Base-by-base conservation (phyloP, 1,140 invertebrate genomes). In the Drosophila pachea region DNA sequence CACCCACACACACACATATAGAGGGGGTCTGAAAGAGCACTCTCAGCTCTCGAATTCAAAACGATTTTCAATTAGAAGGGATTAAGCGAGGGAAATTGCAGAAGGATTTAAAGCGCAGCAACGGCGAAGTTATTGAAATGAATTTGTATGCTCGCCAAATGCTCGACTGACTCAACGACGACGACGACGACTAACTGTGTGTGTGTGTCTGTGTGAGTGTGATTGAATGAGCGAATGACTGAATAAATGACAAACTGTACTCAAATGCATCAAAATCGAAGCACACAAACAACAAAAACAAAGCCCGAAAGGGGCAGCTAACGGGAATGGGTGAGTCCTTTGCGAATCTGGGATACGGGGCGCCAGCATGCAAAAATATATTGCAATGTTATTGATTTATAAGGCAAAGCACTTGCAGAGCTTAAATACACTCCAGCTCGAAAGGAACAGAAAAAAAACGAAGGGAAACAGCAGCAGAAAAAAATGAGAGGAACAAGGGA, bases 41-140 rank as follows among this genome's bases (percentile, higher is more conserved):
- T 72, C 58, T 61, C 56, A 59, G 63, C 40, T 43, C 50, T 66
- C 33, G 61, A 74, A 67, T 68, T 73, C 78, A 83, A 83, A 83
- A 74, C 79, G 79, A 83, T 83, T 84, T 83, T 76, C 79, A 83
- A 83, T 83, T 83, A 83, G 79, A 83, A 76, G 68, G 79, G 79
- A 83, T 83, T 84, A 83, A 79, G 75, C 73, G 63, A 56, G 73
- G 62, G 62, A 74, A 84, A 70, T 75, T 70, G 76, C 67, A 76
- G 65, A 84, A 78, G 79, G 76, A 83, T 64, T 83, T 83, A 83
- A 83, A 84, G 73, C 72, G 71, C 63, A 68, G 64, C 54, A 49
- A 61, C 62, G 60, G 69, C 49, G 58, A 62, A 83, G 78, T 75
- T 84, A 84, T 83, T 84, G 79, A 83, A 83, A 84, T 78, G 79